These are phyloP conservation scores for Pararge aegeria DNA, from an alignment of 1,140 invertebrate genomes.

Conservation along the genomic window DNA sequence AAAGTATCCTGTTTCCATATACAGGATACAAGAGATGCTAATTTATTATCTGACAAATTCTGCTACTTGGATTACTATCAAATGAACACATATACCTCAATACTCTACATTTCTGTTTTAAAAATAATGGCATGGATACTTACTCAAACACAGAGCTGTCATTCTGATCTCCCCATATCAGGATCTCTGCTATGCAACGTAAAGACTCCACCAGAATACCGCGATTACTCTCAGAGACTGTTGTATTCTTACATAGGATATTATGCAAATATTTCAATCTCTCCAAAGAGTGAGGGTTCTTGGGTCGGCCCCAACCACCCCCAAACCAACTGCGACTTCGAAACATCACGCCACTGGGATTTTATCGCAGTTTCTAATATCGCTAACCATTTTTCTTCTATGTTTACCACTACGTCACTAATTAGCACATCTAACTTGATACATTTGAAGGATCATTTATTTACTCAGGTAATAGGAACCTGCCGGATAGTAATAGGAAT, in stretches of 20 bases:
- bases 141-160: conserved; percentile 99
- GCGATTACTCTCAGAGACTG: conserved; percentile 96
- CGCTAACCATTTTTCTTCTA: conserved; percentile 39
- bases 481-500: not conserved
- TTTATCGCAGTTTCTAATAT: conserved; percentile 31
- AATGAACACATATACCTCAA: conserved; percentile 13
- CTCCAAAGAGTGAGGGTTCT: conserved; percentile 97
- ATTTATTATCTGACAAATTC: no score
- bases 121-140: conserved; percentile 66
- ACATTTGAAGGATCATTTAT: not conserved
- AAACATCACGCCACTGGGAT: conserved; percentile 82
- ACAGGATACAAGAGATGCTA: no score
- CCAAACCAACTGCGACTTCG: conserved; percentile 93
- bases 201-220: conserved; percentile 97
- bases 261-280: conserved; percentile 98
- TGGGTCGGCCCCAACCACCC: conserved; percentile 93
- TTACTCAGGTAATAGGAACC: not conserved
- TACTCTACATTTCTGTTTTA: not conserved
- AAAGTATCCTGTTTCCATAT: no score
- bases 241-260: conserved; percentile 97
- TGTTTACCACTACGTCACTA: conserved; percentile 43
- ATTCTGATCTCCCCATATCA: conserved; percentile 99
- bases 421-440: conserved; percentile 30
- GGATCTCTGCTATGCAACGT: conserved; percentile 98
- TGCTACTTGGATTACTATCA: no score